Evolutionary conservation across 2,113 vertebrate species (phyloP), one percentile per base, ranked within the genome.

Genomic region (Baryphthengus martii): DNA sequence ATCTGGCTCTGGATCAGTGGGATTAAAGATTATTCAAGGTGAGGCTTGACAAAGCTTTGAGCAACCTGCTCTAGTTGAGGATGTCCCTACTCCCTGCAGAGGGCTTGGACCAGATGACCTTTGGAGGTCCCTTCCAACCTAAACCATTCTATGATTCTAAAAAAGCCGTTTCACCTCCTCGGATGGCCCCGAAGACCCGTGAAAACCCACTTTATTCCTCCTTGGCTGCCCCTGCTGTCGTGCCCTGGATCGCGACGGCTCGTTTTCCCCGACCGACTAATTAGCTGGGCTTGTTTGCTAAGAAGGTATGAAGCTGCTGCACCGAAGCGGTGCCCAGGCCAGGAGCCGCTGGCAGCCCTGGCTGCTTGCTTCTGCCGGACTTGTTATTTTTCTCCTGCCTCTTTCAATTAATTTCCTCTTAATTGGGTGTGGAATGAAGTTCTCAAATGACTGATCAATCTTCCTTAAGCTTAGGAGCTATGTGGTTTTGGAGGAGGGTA

Each of bases 401-500:
- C 58, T 93, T 92, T 84, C 88, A 85, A 73, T 96, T 96, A 94
- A 92, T 93, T 93, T 72, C 68, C 61, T 85, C 78, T 89, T 94
- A 89, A 85, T 91, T 81, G 71, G 84, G 70, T 75, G 93, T 77
- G 25, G 88, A 88, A 90, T 28, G 13, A 89, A 80, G 72, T 75
- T 94, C 85, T 95, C 72, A 68, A 82, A 19, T 55, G 44, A 23
- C 58, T 58, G 94, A 93, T 90, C 93, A 87, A 75, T 71, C 52
- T 83, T 44, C 67, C 53, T 92, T 73, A 90, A 88, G 78, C 89
- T 83, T 67, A 59, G 85, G 71, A 91, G 82, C 65, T 86, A 79
- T 91, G 91, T 14, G 0, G 83, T 94, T 81, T 91, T 49, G 66
- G 68, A 65, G 31, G 59, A 61, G 37, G 17, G 37, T 67, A 76